Percentiles rank a stretch among this genome's conserved stretches.
Conservation (phyloP, 2,113 vertebrate species). For the Clupea harengus region DNA sequence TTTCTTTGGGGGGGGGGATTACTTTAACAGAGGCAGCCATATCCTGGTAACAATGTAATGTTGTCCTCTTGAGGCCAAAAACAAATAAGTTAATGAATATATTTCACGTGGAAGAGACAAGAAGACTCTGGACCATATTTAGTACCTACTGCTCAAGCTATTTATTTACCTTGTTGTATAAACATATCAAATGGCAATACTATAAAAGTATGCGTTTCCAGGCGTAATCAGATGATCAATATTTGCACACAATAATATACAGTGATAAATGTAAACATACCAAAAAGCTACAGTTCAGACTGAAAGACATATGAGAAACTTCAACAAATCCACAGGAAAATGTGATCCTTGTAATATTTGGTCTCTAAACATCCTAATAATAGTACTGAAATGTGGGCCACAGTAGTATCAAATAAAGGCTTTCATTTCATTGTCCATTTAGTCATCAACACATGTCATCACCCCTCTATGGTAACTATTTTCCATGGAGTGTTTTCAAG, state of each 20-base stretch:
- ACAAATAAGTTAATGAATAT: conserved; percentile 33
- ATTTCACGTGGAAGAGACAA: neutral
- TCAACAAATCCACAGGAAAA: neutral
- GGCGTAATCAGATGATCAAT: neutral
- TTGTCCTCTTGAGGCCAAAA: conserved; percentile 58
- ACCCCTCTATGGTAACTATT: neutral
- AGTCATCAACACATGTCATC: neutral
- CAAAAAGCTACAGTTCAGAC: neutral
- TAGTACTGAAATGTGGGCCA: neutral
- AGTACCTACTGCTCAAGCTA: neutral
- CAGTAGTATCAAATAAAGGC: neutral
- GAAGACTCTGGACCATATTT: neutral
- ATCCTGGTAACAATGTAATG: conserved; percentile 52
- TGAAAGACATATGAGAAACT: neutral
- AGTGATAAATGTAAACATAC: neutral
- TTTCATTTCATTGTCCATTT: conserved; percentile 11
- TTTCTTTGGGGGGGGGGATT: conserved; percentile 39
- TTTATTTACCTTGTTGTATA: neutral
- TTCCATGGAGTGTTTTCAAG: neutral
- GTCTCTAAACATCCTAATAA: neutral
- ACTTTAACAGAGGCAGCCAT: conserved; percentile 60
- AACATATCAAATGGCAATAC: neutral
- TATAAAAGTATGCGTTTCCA: neutral
- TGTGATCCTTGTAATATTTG: conserved; percentile 3
- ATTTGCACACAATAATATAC: neutral